phyloP scores from a whole-genome alignment of 2,113 vertebrate species.

The Hypomesus transpacificus region DNA sequence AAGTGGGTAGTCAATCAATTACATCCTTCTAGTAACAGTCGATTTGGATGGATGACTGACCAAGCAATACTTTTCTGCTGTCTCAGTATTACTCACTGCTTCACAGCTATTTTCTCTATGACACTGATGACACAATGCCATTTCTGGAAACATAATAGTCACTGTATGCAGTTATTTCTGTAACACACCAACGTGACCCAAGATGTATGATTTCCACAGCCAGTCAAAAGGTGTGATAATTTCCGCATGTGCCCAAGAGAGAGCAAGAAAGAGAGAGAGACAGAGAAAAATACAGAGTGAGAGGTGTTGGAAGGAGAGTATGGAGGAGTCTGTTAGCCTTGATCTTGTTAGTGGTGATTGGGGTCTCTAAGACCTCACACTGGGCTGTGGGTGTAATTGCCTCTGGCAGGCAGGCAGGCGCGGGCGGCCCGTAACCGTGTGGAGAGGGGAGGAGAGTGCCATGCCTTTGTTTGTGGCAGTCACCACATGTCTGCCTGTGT shows the following conservation, averaged over 20 bases:
- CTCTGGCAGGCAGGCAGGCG: conserved; percentile 62
- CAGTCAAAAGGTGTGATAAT: conserved; percentile 64
- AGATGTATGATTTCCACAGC: conserved; percentile 56
- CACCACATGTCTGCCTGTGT: conserved; percentile 73
- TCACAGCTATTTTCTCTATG: not conserved
- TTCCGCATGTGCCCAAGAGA: conserved; percentile 45
- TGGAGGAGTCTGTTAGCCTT: conserved; percentile 59
- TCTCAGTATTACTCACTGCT: not conserved
- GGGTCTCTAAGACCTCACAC: conserved; percentile 73
- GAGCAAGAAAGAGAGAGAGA: not conserved
- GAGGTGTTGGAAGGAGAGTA: conserved; percentile 9
- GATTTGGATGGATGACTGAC: too few relatives aligned
- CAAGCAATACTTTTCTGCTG: not conserved
- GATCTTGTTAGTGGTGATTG: conserved; percentile 72
- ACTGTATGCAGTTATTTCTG: conserved; percentile 49
- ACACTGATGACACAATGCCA: conserved; percentile 10
- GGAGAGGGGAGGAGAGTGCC: conserved; percentile 59
- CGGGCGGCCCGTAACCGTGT: conserved; percentile 57
- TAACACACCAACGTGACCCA: conserved; percentile 48
- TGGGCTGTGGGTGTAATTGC: conserved; percentile 72
- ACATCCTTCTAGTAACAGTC: too few relatives aligned
- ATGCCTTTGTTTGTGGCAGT: conserved; percentile 71
- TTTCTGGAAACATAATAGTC: conserved; percentile 48
- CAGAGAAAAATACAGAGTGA: not conserved
- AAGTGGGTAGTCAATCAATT: too few relatives aligned